Percentiles rank a stretch among this genome's conserved stretches.
Conservation (phyloP, 2,888 invertebrate genomes). For the Antheraea assamensis region DNA sequence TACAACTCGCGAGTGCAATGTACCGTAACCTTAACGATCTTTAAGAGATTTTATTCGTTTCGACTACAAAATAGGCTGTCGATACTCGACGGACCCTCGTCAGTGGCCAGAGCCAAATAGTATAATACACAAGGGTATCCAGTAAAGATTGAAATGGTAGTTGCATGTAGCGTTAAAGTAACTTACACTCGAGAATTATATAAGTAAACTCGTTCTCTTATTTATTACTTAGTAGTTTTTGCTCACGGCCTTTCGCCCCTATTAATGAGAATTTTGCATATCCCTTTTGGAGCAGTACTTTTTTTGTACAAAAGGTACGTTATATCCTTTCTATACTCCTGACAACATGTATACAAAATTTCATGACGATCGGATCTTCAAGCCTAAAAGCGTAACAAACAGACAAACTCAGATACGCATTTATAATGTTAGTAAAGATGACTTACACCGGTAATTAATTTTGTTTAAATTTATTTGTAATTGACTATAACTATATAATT, state of each 20-base stretch:
- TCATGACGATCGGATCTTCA: too few species aligned
- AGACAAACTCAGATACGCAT: too few species aligned
- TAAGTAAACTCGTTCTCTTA: not conserved
- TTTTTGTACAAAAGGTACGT: not conserved
- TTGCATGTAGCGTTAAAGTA: slow-evolving; percentile 14
- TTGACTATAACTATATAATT: too few species aligned
- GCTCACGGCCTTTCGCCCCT: too few species aligned
- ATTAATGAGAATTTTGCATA: too few species aligned
- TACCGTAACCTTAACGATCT: slow-evolving; percentile 21
- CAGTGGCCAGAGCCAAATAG: slow-evolving; percentile 22
- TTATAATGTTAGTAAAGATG: too few species aligned
- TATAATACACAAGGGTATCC: slow-evolving; percentile 9
- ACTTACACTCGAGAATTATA: slow-evolving; percentile 10
- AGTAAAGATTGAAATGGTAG: slow-evolving; percentile 23
- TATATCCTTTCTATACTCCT: too few species aligned
- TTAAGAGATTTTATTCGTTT: slow-evolving; percentile 22
- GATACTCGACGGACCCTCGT: slow-evolving; percentile 33
- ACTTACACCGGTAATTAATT: too few species aligned
- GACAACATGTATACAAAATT: too few species aligned
- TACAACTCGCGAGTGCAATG: slow-evolving; percentile 3
- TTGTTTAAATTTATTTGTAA: too few species aligned
- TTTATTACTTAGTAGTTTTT: not conserved
- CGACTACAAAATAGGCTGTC: slow-evolving; percentile 40
- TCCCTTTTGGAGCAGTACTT: not conserved
- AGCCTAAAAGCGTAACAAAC: too few species aligned